Evolutionary conservation across 2,888 invertebrate species (phyloP).

Genomic region (Agrochola circellaris): DNA sequence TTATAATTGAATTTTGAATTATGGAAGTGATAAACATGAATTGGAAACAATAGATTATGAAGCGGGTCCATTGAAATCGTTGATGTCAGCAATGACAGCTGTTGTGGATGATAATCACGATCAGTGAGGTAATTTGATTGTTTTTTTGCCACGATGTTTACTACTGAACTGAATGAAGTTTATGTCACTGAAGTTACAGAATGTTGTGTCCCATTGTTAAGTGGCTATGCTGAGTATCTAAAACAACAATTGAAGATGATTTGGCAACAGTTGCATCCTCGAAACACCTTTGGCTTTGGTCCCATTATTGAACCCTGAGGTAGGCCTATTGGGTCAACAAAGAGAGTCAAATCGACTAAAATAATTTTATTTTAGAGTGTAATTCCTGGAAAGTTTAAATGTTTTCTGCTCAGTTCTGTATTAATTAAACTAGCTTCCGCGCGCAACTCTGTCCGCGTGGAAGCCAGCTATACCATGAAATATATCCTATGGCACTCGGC

Average conservation of each 20-base stretch:
- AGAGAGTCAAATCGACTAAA: background rate
- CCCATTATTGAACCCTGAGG: background rate
- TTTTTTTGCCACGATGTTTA: conserved; percentile 30
- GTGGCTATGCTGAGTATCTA: background rate
- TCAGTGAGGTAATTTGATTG: conserved; percentile 53
- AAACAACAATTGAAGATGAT: background rate
- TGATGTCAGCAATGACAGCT: conserved; percentile 37
- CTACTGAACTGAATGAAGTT: conserved; percentile 20
- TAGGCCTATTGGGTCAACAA: background rate
- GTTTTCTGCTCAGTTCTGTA: background rate
- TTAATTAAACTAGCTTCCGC: too few species aligned
- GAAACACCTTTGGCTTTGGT: background rate
- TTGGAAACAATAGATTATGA: conserved; percentile 38
- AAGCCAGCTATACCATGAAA: too few species aligned
- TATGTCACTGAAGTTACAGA: conserved; percentile 3
- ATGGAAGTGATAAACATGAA: conserved; percentile 54
- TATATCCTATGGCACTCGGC: too few species aligned
- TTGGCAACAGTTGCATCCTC: background rate
- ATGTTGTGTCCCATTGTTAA: background rate
- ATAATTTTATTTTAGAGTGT: background rate
- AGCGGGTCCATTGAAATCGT: conserved; percentile 23
- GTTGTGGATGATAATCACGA: conserved; percentile 36
- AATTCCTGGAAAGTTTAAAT: background rate
- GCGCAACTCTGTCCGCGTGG: too few species aligned
- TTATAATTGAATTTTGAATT: conserved; percentile 63